These are phyloP conservation scores for Amyelois transitella DNA, from an alignment of 1,140 invertebrate genomes.

Conservation along the genomic window DNA sequence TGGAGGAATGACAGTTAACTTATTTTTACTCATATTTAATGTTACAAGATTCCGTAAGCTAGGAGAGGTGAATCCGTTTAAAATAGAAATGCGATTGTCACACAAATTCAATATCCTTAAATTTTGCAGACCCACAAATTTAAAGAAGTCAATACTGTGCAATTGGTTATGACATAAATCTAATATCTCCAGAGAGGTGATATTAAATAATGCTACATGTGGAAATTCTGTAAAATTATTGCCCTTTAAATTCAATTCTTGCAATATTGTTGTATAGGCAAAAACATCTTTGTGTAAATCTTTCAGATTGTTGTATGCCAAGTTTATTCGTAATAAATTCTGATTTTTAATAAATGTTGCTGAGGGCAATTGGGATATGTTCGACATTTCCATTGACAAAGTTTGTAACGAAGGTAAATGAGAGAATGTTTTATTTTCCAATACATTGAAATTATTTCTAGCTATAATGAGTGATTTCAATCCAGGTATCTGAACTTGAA, in stretches of 20 bases:
- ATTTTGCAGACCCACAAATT: constrained; percentile 82
- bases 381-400: constrained; percentile 80
- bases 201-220: constrained; percentile 83
- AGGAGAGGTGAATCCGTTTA: constrained; percentile 85
- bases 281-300: constrained; percentile 81
- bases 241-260: constrained; percentile 82
- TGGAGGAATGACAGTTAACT: constrained; percentile 83
- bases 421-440: constrained; percentile 80
- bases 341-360: constrained; percentile 83
- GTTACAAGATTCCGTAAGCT: constrained; percentile 82
- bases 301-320: constrained; percentile 80
- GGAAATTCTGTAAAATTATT: constrained; percentile 85
- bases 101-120: constrained; percentile 84
- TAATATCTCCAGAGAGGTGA: constrained; percentile 83
- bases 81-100: constrained; percentile 82
- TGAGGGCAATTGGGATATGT: constrained; percentile 79
- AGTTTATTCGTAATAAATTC: constrained; percentile 82
- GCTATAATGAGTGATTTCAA: constrained; percentile 80
- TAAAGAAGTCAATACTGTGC: constrained; percentile 83
- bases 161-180: constrained; percentile 84
- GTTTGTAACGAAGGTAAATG: constrained; percentile 84
- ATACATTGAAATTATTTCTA: constrained; percentile 84
- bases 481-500: constrained; percentile 58
- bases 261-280: constrained; percentile 79
- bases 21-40: constrained; percentile 85